Evolutionary conservation across 2,797 vertebrate genomes (phyloP), one percentile per base, ranked within the genome.

Genomic region (Sebastes trivittatus): DNA sequence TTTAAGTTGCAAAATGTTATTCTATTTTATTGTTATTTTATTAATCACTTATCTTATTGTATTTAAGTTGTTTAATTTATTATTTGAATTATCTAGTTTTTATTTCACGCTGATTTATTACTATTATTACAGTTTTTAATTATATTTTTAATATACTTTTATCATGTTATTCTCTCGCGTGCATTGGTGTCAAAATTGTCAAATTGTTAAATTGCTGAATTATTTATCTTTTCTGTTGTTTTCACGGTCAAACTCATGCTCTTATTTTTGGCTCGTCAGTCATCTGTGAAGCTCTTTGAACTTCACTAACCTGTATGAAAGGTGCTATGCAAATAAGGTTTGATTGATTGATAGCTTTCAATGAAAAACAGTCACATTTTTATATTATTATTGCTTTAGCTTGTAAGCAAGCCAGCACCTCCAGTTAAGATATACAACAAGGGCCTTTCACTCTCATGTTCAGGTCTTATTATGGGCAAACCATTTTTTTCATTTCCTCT

Each of bases 321-420:
- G 38, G 38, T 42, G 38, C 13, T 42, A 42, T 42, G 38, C 18
- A 52, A 52, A 54, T 22, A 54, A 54, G 49, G n/a, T 54, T 22
- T 54, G 49, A 54, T 0, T n/a, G 49, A 54, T 10, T 54, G 49
- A 54, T 54, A 11, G 49, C 49, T 22, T 54, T 54, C 49, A 54
- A 22, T 54, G 14, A 54, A 0, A 54, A 54, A 52, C 38, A 54
- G 49, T 22, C 49, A 49, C 42, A 49, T 18, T 49, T 49, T 49
- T 49, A 49, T 4, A 49, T 49, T 1, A 20, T 0, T 49, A 20
- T 49, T 18, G 7, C 42, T 49, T 0, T 4, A 49, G 16, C 16
- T 49, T 49, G 7, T 20, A 22, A 52, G 9, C 3, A 27, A 49
- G 61, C 11, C 4, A 27, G 16, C 1, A 0, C 7, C 10, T 46